Evolutionary conservation across 2,113 vertebrate genomes (phyloP), one percentile per base, ranked within the genome.

Genomic region (Lepus europaeus): DNA sequence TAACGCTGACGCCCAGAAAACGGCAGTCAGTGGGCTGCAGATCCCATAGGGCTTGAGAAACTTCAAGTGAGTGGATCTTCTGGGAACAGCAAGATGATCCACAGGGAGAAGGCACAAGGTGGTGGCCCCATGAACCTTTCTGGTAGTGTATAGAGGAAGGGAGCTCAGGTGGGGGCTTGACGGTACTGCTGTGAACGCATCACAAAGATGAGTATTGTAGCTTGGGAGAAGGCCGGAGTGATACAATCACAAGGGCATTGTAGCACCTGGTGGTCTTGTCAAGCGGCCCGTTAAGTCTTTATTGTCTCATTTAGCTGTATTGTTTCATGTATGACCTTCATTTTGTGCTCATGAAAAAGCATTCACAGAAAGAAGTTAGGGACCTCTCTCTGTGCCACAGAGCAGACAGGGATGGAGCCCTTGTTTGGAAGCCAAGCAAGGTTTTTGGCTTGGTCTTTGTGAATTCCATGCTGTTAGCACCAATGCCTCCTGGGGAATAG

Each of bases 361-460:
- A 73, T n/a, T 22, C 29, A 8, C 9, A 45, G 45, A 45, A 45
- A 6, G 70, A 70, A 59, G 3, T 16, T 39, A 3, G 19, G n/a
- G 13, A 45, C 39, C 11, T 36, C 3, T 16, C 4, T 72, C 2
- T 33, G 0, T 27, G 5, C 16, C 2, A 0, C 2, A 20, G 19
- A 5, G 7, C 69, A 61, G 83, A 27, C 29, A 22, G n/a, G 31
- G 27, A 6, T 25, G 31, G 22, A 9, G 6, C 63, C 3, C 27
- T 31, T 61, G 31, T 23, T 33, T 85, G 69, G 31, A 61, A 27
- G 3, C 45, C 10, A 51, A 19, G 13, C 4, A 3, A 0, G 0
- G 1, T 36, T 20, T 69, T 20, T 29, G 9, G 7, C 27, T 74
- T 17, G 16, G 27, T 49, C 61, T 59, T 31, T 29, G 23, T 56